Base-by-base conservation (phyloP, 1,140 invertebrate genomes). In the Macrosteles quadrilineatus region DNA sequence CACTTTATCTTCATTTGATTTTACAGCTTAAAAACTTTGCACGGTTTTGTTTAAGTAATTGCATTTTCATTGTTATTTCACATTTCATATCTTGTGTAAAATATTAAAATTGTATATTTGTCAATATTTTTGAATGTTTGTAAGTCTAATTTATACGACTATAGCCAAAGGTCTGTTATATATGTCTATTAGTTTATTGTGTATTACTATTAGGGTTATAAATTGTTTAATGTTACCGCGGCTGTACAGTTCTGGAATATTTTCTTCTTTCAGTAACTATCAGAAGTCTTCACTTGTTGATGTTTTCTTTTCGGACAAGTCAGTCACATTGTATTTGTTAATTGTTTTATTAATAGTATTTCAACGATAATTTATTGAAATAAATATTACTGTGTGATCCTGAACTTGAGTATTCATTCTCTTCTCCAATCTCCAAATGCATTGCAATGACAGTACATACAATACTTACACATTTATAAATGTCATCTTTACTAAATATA, bases 151-250 rank as follows among this genome's bases (percentile, higher is more conserved):
- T 66, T 66, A 45, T 66, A 66, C 40, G 63, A 66, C 32, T 12
- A n/a, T 66, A 66, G 40, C 63, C 63, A 66, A 66, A 66, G 63
- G 32, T 66, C n/a, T 66, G 63, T 66, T 66, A 66, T 66, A 45
- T 66, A 66, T 66, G 32, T 66, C 63, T 6, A 23, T 66, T 66
- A 40, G 63, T 66, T 66, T 43, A 43, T 66, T 66, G 40, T 45
- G 62, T 32, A 64, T 40, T 17, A 64, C 30, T 66, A 66, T 45
- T 66, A 66, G 32, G 19, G 63, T 66, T 66, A 66, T 64, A 45
- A 43, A 66, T 66, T 45, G 55, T 59, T 66, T 66, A 43, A 66
- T 45, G 63, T 66, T 66, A 66, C 63, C 63, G 32, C 63, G 31
- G 2, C 23, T 66, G 63, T 43, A 30, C 25, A 19, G 47, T 19